Conservation (phyloP, 2,888 invertebrate genomes). For the Heteropelma amictum region DNA sequence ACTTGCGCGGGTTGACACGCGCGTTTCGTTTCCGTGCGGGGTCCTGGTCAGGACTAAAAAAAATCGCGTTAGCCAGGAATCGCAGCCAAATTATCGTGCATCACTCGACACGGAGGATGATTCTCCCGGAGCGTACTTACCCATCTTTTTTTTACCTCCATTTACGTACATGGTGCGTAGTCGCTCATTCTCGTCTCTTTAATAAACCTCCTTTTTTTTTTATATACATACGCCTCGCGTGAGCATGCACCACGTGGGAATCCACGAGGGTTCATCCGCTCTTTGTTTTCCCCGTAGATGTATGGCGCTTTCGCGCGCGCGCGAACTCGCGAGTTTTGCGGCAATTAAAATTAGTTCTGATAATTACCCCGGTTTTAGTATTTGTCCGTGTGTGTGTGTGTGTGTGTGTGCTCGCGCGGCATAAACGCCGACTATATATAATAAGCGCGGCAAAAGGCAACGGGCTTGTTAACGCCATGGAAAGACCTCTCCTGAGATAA, state of each 20-base stretch:
- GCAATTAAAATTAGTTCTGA: slow-evolving; percentile 77
- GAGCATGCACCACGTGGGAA: slow-evolving; percentile 69
- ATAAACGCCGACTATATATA: slow-evolving; percentile 7
- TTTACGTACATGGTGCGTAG: not conserved
- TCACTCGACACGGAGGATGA: slow-evolving; percentile 62
- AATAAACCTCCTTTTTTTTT: slow-evolving; percentile 40
- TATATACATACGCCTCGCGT: slow-evolving; percentile 15
- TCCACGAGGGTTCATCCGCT: slow-evolving; percentile 70
- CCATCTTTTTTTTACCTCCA: slow-evolving; percentile 8
- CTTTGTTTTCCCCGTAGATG: slow-evolving; percentile 68
- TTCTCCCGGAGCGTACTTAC: slow-evolving; percentile 50
- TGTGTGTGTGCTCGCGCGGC: slow-evolving; percentile 30
- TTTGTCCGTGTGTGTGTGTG: slow-evolving; percentile 42
- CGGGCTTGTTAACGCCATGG: slow-evolving; percentile 67
- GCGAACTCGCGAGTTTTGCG: slow-evolving; percentile 68
- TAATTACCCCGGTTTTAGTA: slow-evolving; percentile 69
- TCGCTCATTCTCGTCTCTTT: slow-evolving; percentile 42
- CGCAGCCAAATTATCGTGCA: slow-evolving; percentile 73
- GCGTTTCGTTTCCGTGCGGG: not conserved
- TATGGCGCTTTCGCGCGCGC: slow-evolving; percentile 42
- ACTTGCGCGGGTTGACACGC: no score
- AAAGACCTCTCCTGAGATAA: not conserved
- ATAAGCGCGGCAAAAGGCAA: slow-evolving; percentile 18
- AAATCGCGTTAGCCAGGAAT: slow-evolving; percentile 60
- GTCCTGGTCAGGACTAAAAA: slow-evolving; percentile 6